Percentiles rank a stretch among this genome's conserved stretches.
phyloP scores from a whole-genome alignment of 2,113 vertebrate species.

The Suricata suricatta region DNA sequence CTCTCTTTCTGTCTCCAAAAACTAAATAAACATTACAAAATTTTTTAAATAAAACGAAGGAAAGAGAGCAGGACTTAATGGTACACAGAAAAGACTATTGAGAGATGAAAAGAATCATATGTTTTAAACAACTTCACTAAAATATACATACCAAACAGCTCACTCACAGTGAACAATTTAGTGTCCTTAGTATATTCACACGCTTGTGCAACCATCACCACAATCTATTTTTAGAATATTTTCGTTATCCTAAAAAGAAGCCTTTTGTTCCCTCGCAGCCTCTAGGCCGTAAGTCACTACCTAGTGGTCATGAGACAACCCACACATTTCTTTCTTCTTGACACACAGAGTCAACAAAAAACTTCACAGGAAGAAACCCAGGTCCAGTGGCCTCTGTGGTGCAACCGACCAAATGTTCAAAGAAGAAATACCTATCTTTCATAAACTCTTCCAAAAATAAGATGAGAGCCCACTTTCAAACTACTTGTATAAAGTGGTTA shows the following conservation, averaged over 20 bases:
- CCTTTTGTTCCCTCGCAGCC: not conserved
- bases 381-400: not conserved
- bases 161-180: not conserved
- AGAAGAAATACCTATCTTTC: not conserved
- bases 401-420: not conserved
- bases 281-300: not conserved
- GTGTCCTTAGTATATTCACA: not conserved
- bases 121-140: not conserved
- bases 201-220: not conserved
- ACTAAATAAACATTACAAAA: no score
- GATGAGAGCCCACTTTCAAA: not conserved
- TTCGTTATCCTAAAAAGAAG: not conserved
- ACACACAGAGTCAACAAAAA: not conserved
- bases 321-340: not conserved
- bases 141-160: not conserved
- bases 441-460: not conserved
- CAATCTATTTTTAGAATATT: conserved; percentile 13
- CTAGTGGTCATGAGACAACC: not conserved
- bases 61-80: not conserved
- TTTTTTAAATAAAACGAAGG: not conserved
- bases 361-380: not conserved
- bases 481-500: not conserved
- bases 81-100: not conserved
- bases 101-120: not conserved
- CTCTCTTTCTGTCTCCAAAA: no score